Conservation (phyloP, 2,888 invertebrate genomes). For the Tachystola acroxantha region DNA sequence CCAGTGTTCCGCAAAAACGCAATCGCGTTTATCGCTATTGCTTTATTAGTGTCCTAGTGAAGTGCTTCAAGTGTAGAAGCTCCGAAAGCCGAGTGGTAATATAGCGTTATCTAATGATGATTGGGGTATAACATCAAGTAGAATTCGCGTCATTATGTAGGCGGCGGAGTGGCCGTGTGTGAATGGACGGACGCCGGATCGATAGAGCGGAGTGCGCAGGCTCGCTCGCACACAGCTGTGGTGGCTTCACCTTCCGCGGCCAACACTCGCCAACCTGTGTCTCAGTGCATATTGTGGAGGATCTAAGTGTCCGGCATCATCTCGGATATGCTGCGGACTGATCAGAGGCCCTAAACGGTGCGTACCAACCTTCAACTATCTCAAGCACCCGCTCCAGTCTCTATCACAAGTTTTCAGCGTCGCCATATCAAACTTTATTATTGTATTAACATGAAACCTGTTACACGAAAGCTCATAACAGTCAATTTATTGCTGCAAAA, state of each 20-base stretch:
- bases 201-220: conserved; percentile 70
- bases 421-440: conserved; percentile 35
- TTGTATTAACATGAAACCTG: conserved; percentile 45
- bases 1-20: conserved; percentile 2
- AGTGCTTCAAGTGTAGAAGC: conserved; percentile 51
- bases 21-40: conserved; percentile 3
- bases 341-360: conserved; percentile 62
- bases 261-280: conserved; percentile 38
- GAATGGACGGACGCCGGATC: conserved; percentile 64
- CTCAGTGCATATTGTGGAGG: conserved; percentile 46
- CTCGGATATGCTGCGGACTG: conserved; percentile 52
- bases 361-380: conserved; percentile 27
- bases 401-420: conserved; percentile 11
- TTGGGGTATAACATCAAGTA: conserved; percentile 58
- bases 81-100: conserved; percentile 48
- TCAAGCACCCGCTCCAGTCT: conserved; percentile 3
- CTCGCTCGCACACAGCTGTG: conserved; percentile 50
- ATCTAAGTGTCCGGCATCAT: conserved; percentile 45
- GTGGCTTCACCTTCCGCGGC: conserved; percentile 42
- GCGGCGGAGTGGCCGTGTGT: conserved; percentile 59
- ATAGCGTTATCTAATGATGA: conserved; percentile 68
- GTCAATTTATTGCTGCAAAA: conserved; percentile 36
- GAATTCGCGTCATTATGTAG: conserved; percentile 56
- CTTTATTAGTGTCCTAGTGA: conserved; percentile 39
- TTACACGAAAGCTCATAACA: conserved; percentile 43